Conservation (phyloP, 1,140 invertebrate species). For the Papilio helenus region DNA sequence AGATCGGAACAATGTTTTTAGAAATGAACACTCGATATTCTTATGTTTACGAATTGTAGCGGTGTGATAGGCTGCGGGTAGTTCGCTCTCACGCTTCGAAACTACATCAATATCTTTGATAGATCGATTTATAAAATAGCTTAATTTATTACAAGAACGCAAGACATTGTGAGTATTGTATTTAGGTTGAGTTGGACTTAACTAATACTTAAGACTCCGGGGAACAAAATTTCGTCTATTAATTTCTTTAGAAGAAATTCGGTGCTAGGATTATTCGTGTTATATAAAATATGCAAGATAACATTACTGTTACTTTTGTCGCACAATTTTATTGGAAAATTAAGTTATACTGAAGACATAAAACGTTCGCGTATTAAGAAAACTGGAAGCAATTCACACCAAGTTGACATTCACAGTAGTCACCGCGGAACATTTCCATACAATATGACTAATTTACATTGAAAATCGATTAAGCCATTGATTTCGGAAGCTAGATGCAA, state of each 20-base stretch:
- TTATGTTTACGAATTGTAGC: slow-evolving; percentile 52
- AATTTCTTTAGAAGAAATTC: too few species aligned
- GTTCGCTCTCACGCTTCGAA: slow-evolving; percentile 76
- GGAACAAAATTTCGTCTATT: too few species aligned
- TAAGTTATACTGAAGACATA: neutral
- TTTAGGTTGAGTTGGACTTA: too few species aligned
- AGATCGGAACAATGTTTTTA: neutral
- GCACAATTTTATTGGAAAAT: neutral
- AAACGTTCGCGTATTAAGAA: neutral
- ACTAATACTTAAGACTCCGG: too few species aligned
- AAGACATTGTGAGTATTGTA: neutral
- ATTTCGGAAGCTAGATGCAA: slow-evolving; percentile 2
- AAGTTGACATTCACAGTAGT: slow-evolving; percentile 24
- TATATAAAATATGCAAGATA: too few species aligned
- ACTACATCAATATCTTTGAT: slow-evolving; percentile 61
- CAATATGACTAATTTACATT: slow-evolving; percentile 39
- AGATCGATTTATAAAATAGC: slow-evolving; percentile 57
- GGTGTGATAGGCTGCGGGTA: slow-evolving; percentile 65
- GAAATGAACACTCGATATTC: slow-evolving; percentile 56
- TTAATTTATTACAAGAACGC: slow-evolving; percentile 34
- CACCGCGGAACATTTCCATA: slow-evolving; percentile 30
- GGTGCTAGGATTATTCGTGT: too few species aligned
- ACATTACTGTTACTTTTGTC: neutral
- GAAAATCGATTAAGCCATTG: slow-evolving; percentile 35
- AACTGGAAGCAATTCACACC: neutral